phyloP scores from a whole-genome alignment of 1,140 invertebrate genomes.

The Aphaenogaster ashmeadi region DNA sequence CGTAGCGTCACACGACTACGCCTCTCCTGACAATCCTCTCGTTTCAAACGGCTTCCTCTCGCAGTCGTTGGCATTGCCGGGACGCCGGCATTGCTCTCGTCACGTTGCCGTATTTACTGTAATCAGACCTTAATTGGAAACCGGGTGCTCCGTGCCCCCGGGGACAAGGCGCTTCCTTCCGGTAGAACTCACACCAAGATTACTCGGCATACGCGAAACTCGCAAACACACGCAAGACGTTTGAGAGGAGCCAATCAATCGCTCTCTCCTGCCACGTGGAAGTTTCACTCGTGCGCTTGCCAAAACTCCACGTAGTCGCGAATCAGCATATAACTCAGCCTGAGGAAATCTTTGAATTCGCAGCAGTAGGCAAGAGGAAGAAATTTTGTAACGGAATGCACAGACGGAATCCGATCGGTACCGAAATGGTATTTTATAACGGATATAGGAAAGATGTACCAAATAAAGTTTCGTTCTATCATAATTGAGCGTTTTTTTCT shows the following conservation, averaged over 20 bases:
- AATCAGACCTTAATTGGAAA: constrained; percentile 74
- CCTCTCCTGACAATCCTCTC: constrained; percentile 4
- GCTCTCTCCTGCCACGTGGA: neutral
- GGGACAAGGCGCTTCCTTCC: constrained; percentile 52
- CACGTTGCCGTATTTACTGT: constrained; percentile 64
- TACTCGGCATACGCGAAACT: constrained; percentile 42
- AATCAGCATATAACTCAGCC: neutral
- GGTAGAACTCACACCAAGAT: constrained; percentile 65
- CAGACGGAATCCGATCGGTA: neutral
- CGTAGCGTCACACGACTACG: neutral
- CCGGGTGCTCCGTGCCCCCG: constrained; percentile 18
- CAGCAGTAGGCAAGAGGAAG: neutral
- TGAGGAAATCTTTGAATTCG: neutral
- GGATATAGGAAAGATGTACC: neutral
- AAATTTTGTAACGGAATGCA: neutral
- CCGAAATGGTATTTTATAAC: neutral
- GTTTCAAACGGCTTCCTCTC: constrained; percentile 17
- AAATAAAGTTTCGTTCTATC: neutral
- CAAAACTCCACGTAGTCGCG: neutral
- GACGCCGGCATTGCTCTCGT: constrained; percentile 20
- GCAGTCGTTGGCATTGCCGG: neutral
- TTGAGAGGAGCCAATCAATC: constrained; percentile 52
- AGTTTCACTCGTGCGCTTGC: constrained; percentile 34
- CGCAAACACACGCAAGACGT: constrained; percentile 35
- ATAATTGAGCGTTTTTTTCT: neutral